Evolutionary conservation across 2,888 invertebrate species (phyloP), one percentile per base, ranked within the genome.

Genomic region (Lamellibrachia satsuma): DNA sequence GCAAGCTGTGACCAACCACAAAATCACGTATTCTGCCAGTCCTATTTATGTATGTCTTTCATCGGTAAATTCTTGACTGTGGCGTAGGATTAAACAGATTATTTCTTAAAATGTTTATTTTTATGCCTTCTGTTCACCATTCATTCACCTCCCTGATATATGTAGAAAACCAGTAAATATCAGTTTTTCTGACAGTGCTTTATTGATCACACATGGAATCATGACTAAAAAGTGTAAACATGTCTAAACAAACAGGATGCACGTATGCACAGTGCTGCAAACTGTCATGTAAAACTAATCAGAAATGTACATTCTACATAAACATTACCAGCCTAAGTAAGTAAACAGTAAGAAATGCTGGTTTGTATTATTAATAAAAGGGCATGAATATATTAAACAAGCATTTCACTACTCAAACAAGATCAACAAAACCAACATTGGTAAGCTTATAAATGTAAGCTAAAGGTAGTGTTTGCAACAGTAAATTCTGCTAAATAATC

Each of bases 351-450:
- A 39, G 39, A 39, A 39, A 75, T 6, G 15, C 75, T 75, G 75
- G 75, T 15, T 75, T 75, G n/a, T 75, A 75, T 75, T 75, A 75
- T n/a, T 75, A n/a, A 75, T 75, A 75, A 75, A 75, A 75, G 75
- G 75, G 39, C 39, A 39, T 39, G 39, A 39, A 0, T 75, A 75
- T 75, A 75, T 75, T 75, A 75, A 75, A 75, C 6, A 75, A 75
- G n/a, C 75, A 15, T 75, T 75, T 75, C 75, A 15, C 75, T 22
- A 75, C n/a, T 22, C 15, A 75, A 75, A 75, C 75, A 3, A 22
- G 75, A 22, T 15, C 75, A 75, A 75, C 22, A 15, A 75, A 22
- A 75, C 75, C 75, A 75, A 75, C 11, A 75, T n/a, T 75, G 22
- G 75, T 75, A 75, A n/a, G 75, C 22, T 75, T 75, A n/a, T 75